Percentiles rank a stretch among this genome's conserved stretches.
These are phyloP conservation scores for Arbacia lixula DNA, from an alignment of 53 echinoderm and acorn worm genomes.

Conservation along the genomic window DNA sequence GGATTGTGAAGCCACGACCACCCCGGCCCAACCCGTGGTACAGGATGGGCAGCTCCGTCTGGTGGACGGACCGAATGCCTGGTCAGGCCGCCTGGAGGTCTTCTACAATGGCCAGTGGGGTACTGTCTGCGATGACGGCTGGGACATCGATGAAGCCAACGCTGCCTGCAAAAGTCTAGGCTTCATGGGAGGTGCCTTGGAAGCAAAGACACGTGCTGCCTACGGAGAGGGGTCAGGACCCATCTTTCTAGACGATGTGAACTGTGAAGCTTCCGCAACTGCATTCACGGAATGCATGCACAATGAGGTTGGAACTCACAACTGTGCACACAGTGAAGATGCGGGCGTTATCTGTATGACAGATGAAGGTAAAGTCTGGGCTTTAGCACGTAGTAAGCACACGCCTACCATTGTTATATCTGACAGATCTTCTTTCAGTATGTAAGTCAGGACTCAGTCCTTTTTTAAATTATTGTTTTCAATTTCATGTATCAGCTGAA, in stretches of 20 bases:
- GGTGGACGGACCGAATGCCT: not conserved
- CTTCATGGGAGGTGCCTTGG: no score
- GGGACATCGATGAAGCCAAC: constrained; percentile 5
- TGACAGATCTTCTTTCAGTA: no score
- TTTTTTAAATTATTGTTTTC: no score
- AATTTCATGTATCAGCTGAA: no score
- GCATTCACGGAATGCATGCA: constrained; percentile 5
- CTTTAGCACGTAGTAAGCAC: no score
- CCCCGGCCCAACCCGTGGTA: not conserved
- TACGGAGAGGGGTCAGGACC: constrained; percentile 15
- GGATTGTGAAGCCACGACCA: not conserved
- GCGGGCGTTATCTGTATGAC: constrained; percentile 42
- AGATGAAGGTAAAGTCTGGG: constrained; percentile 11
- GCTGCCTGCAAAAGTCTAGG: not conserved
- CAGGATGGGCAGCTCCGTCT: not conserved
- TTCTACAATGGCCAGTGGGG: not conserved
- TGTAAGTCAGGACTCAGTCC: no score
- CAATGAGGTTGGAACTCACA: not conserved
- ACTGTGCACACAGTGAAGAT: constrained; percentile 49
- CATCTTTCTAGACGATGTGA: not conserved
- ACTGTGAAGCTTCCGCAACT: not conserved
- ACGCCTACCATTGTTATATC: not conserved
- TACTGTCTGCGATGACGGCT: constrained; percentile 9
- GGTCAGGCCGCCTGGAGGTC: constrained; percentile 11
- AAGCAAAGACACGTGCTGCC: no score